phyloP scores from a whole-genome alignment of 2,888 invertebrate genomes.

The Eristalis intricaria region DNA sequence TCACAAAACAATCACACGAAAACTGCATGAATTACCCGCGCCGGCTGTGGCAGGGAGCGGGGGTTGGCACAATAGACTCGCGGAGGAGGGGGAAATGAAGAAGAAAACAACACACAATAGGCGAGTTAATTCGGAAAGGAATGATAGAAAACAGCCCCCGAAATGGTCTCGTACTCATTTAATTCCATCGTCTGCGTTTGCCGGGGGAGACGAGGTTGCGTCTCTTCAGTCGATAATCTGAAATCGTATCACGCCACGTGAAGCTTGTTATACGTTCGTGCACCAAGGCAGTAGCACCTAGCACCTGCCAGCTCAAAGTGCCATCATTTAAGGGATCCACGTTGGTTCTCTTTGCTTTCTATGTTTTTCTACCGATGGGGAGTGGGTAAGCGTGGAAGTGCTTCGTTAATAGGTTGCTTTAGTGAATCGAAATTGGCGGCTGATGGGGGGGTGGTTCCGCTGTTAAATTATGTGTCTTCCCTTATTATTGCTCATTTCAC shows the following conservation, averaged over 20 bases:
- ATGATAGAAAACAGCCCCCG: not conserved
- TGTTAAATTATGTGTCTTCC: not conserved
- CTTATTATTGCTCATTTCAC: conserved; percentile 12
- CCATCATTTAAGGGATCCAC: not conserved
- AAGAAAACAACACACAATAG: not conserved
- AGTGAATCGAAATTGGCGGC: not conserved
- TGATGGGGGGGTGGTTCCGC: not conserved
- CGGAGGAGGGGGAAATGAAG: not conserved
- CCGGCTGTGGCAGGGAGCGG: not conserved
- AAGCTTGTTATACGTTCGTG: conserved; percentile 18
- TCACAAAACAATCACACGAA: not conserved
- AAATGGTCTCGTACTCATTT: not conserved
- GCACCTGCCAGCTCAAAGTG: not conserved
- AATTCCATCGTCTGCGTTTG: not conserved
- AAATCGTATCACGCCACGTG: conserved; percentile 20
- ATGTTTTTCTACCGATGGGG: not conserved
- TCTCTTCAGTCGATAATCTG: conserved; percentile 8
- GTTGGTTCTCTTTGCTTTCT: not conserved
- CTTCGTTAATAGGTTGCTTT: not conserved
- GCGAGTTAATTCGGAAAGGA: not conserved
- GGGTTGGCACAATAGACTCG: not conserved
- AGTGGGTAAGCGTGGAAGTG: not conserved
- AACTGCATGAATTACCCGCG: not conserved
- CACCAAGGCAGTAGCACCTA: not conserved
- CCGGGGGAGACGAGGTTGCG: not conserved